phyloP scores from a whole-genome alignment of 2,888 invertebrate species.

The Germaria angustata region DNA sequence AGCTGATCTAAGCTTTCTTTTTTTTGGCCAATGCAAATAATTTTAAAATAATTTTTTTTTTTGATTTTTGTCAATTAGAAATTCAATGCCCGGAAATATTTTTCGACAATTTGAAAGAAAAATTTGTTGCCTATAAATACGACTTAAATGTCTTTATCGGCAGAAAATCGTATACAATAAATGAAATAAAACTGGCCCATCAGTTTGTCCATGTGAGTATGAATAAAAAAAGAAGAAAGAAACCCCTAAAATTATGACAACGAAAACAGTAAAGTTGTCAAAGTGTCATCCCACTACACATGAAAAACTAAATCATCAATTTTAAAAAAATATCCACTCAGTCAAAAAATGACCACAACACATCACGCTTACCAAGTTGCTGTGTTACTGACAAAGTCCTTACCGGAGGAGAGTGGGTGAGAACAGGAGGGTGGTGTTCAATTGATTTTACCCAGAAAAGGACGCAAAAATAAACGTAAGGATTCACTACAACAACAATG shows the following conservation, averaged over 20 bases:
- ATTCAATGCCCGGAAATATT: too few relatives aligned
- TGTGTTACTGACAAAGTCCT: constrained; percentile 27
- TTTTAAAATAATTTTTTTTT: too few relatives aligned
- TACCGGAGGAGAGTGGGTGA: background rate
- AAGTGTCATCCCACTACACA: constrained; percentile 17
- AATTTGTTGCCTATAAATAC: too few relatives aligned
- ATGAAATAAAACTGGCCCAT: constrained; percentile 39
- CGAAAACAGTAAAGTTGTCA: constrained; percentile 26
- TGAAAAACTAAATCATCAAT: constrained; percentile 18
- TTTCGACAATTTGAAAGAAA: too few relatives aligned
- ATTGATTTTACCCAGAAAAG: constrained; percentile 28
- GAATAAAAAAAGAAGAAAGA: background rate
- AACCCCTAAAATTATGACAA: constrained; percentile 31
- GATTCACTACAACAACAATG: constrained; percentile 27
- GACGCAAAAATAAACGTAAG: constrained; percentile 17
- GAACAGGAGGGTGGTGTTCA: background rate
- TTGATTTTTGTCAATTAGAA: too few relatives aligned
- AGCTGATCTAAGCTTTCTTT: too few relatives aligned
- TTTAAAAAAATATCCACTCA: constrained; percentile 8
- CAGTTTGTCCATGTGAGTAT: background rate
- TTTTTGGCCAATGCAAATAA: too few relatives aligned
- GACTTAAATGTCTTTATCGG: too few relatives aligned
- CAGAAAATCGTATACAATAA: constrained; percentile 37
- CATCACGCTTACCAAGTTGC: constrained; percentile 30
- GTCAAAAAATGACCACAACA: constrained; percentile 45